A percentile compares a stretch with the other conserved stretches of the same genome.
Conservation (phyloP, 1,140 invertebrate genomes). For the Parasteatoda tepidariorum region DNA sequence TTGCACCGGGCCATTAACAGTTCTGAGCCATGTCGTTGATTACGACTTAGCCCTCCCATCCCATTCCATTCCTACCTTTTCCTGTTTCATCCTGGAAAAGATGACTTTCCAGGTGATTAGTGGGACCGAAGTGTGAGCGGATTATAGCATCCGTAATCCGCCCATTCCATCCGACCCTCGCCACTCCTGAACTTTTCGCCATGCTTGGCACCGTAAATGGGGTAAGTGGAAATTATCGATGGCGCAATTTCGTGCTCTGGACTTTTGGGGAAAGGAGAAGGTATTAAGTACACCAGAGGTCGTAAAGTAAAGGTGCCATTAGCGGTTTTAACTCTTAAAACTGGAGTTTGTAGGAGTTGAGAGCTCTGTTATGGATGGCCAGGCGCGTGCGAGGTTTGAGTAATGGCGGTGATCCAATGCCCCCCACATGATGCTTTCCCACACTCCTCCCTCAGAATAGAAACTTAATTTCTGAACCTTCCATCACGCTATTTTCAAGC, state of each 20-base stretch:
- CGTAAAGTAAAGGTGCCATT: conserved; percentile 49
- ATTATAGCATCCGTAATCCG: conserved; percentile 44
- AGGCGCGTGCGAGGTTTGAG: conserved; percentile 8
- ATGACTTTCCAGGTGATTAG: conserved; percentile 26
- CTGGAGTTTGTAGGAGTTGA: neutral
- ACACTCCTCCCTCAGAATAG: neutral
- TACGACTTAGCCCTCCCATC: neutral
- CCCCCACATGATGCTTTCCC: neutral
- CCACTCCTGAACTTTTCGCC: neutral
- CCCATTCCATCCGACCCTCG: neutral
- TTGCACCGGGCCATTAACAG: conserved; percentile 13
- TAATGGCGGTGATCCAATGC: neutral
- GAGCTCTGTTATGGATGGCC: neutral
- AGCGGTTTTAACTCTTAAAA: conserved; percentile 46
- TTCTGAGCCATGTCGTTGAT: conserved; percentile 7
- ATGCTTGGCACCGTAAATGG: conserved; percentile 4
- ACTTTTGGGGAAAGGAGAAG: neutral
- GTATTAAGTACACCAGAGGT: conserved; percentile 14
- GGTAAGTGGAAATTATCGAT: conserved; percentile 38
- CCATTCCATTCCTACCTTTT: neutral
- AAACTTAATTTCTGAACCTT: neutral
- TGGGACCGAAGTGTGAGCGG: neutral
- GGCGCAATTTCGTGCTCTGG: neutral
- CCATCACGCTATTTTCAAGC: neutral
- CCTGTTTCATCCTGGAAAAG: conserved; percentile 17